Percentiles rank a stretch among this genome's conserved stretches.
These are phyloP conservation scores for Pyralis farinalis DNA, from an alignment of 2,888 invertebrate genomes.

Conservation along the genomic window DNA sequence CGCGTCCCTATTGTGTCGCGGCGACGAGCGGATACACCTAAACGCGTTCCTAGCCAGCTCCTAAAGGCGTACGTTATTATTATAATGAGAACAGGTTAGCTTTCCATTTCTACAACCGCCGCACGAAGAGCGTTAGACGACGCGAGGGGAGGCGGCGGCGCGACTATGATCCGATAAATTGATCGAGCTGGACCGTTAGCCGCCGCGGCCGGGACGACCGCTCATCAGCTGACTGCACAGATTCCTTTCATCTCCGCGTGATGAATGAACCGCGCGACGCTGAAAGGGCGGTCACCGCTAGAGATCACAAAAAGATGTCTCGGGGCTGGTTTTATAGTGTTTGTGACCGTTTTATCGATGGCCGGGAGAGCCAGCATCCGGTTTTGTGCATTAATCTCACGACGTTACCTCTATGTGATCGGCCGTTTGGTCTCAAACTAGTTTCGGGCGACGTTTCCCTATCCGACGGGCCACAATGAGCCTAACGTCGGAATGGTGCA, in stretches of 20 bases:
- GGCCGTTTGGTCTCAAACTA: slow-evolving; percentile 69
- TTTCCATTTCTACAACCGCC: slow-evolving; percentile 66
- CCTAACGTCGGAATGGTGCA: slow-evolving; percentile 49
- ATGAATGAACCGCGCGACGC: slow-evolving; percentile 55
- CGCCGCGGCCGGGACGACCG: slow-evolving; percentile 18
- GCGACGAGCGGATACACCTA: slow-evolving; percentile 31
- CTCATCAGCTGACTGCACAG: slow-evolving; percentile 63
- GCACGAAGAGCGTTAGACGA: slow-evolving; percentile 47
- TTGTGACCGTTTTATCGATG: slow-evolving; percentile 69
- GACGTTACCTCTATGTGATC: slow-evolving; percentile 62
- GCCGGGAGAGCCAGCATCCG: slow-evolving; percentile 71
- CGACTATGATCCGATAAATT: slow-evolving; percentile 56
- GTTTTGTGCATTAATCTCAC: slow-evolving; percentile 73
- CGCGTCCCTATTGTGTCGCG: slow-evolving; percentile 42
- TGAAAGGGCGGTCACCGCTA: slow-evolving; percentile 59
- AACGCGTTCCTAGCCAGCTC: slow-evolving; percentile 21
- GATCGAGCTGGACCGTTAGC: slow-evolving; percentile 69
- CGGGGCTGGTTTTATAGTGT: slow-evolving; percentile 60
- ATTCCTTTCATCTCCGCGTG: slow-evolving; percentile 62
- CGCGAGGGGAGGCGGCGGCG: slow-evolving; percentile 31
- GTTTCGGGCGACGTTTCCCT: slow-evolving; percentile 64
- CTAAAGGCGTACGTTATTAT: slow-evolving; percentile 39
- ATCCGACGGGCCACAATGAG: slow-evolving; percentile 38
- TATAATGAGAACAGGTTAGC: slow-evolving; percentile 67
- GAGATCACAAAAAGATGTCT: slow-evolving; percentile 62